These are phyloP conservation scores for Anastrepha obliqua DNA, from an alignment of 1,140 invertebrate species.

Conservation along the genomic window DNA sequence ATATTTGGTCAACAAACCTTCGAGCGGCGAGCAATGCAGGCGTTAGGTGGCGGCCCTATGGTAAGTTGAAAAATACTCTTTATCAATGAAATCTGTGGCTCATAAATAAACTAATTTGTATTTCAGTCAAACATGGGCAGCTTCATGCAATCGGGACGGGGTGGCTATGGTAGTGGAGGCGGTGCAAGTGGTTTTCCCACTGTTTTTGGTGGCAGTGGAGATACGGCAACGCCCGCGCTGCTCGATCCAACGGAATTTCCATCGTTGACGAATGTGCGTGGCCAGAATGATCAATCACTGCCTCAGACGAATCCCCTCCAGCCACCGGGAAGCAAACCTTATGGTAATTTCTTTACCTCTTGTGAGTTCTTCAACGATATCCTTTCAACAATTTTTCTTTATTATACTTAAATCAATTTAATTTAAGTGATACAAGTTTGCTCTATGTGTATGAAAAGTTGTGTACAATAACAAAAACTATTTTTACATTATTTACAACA, in stretches of 20 bases:
- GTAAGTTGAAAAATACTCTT: conserved; percentile 58
- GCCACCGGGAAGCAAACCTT: conserved; percentile 90
- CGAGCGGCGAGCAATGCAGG: conserved; percentile 85
- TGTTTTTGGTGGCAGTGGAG: conserved; percentile 81
- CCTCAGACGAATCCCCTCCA: conserved; percentile 86
- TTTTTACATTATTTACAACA: no score
- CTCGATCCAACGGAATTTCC: conserved; percentile 93
- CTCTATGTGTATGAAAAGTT: conserved; percentile 17
- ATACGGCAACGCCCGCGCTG: conserved; percentile 86
- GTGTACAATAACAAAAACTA: no score
- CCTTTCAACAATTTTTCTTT: conserved; percentile 65
- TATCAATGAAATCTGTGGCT: neutral
- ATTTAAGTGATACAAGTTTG: conserved; percentile 28
- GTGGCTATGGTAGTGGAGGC: conserved; percentile 77
- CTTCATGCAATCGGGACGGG: conserved; percentile 75
- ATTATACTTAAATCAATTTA: conserved; percentile 54
- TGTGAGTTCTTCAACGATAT: conserved; percentile 72
- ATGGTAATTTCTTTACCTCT: conserved; percentile 80
- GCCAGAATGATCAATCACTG: conserved; percentile 83
- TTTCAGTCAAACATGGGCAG: conserved; percentile 72
- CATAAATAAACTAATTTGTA: neutral
- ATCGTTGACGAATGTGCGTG: conserved; percentile 87
- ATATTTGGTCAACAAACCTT: conserved; percentile 86
- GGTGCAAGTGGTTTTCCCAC: conserved; percentile 83
- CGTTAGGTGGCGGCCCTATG: conserved; percentile 70